Percentiles rank a stretch among this genome's conserved stretches.
phyloP scores from a whole-genome alignment of 2,113 vertebrate species.

The Rissa tridactyla region DNA sequence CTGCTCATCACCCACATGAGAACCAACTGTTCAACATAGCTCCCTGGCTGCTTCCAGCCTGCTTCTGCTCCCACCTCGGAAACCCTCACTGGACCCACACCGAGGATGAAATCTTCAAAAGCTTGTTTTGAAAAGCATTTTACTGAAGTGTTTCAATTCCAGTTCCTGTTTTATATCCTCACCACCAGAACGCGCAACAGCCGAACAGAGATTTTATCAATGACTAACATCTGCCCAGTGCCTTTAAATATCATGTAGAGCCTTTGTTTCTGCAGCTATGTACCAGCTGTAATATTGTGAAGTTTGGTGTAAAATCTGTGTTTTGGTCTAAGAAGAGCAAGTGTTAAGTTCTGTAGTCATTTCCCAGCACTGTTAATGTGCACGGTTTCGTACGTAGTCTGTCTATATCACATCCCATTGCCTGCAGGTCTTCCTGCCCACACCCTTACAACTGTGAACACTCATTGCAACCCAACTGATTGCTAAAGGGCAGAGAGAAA shows the following conservation, averaged over 20 bases:
- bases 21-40: not conserved
- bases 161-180: not conserved
- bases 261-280: not conserved
- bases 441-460: not conserved
- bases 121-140: not conserved
- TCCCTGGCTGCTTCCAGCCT: not conserved
- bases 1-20: not conserved
- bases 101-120: not conserved
- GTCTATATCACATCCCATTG: not conserved
- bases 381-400: not conserved
- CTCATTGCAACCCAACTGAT: not conserved
- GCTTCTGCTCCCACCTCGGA: not conserved
- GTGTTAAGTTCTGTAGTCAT: not conserved
- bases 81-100: not conserved
- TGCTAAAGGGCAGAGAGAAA: not conserved
- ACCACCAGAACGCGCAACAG: not conserved
- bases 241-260: accelerated
- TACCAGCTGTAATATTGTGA: not conserved
- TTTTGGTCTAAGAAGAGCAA: not conserved
- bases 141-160: not conserved
- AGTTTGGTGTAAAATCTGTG: not conserved
- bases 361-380: not conserved
- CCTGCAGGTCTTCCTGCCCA: not conserved
- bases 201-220: not conserved
- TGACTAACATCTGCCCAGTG: not conserved